Evolutionary conservation across 2,797 vertebrate genomes (phyloP).

Genomic region (Alectoris magna): DNA sequence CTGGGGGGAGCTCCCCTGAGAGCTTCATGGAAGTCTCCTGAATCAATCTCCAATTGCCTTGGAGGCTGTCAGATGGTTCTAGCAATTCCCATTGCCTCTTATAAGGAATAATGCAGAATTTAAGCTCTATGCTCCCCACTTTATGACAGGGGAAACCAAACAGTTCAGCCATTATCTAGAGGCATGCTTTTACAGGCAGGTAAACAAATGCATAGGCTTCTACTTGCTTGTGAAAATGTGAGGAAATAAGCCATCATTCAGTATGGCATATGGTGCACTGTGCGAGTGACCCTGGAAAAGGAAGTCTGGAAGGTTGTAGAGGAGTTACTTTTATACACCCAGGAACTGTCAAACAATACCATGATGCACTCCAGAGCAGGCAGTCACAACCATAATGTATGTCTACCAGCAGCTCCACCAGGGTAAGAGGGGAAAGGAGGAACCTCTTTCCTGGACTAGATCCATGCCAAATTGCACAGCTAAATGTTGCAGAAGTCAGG

Average conservation of each 20-base stretch:
- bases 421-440: background rate
- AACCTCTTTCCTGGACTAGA: background rate
- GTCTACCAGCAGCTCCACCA: background rate
- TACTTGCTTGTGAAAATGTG: background rate
- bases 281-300: background rate
- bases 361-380: background rate
- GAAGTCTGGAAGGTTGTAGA: background rate
- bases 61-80: background rate
- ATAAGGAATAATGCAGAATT: background rate
- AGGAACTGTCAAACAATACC: background rate
- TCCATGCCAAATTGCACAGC: background rate
- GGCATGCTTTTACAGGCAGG: background rate
- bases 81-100: background rate
- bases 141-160: background rate
- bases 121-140: background rate
- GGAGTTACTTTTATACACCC: background rate
- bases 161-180: background rate
- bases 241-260: background rate
- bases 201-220: background rate
- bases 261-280: background rate
- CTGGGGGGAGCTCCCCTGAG: background rate
- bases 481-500: background rate
- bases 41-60: background rate
- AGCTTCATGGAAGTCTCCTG: background rate
- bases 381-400: fast-evolving